Evolutionary conservation across 2,113 vertebrate species (phyloP).

Genomic region (Chaetorhynchus papuensis): DNA sequence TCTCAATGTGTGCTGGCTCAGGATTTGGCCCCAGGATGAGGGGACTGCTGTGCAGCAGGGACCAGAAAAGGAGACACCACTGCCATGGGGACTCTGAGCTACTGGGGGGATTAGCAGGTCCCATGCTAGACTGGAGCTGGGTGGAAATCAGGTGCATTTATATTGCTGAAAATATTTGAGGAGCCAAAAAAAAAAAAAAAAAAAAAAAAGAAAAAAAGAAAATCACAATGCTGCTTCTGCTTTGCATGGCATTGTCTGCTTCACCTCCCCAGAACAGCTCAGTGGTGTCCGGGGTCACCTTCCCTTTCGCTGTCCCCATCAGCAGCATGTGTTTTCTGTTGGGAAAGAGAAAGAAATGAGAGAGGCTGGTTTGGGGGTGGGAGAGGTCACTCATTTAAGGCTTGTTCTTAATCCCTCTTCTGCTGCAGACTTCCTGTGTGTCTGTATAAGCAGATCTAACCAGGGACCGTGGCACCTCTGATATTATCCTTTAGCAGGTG

Average conservation of each 20-base stretch:
- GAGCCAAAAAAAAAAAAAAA: background rate
- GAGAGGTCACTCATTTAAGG: background rate
- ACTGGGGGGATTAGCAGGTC: background rate
- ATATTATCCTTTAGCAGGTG: background rate
- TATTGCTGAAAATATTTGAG: background rate
- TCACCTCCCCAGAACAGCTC: background rate
- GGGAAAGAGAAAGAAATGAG: background rate
- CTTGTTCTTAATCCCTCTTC: constrained; percentile 6
- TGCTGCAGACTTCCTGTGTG: constrained; percentile 21
- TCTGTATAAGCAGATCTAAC: background rate
- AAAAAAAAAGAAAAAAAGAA: fast-evolving
- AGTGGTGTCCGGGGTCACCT: background rate
- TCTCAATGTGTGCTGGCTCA: background rate
- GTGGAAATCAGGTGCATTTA: background rate
- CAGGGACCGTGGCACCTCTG: background rate
- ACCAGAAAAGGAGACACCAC: background rate
- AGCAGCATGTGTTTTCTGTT: background rate
- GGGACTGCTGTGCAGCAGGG: background rate
- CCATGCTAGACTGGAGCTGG: background rate
- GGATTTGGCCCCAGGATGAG: background rate
- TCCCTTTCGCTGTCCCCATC: background rate
- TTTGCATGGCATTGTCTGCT: background rate
- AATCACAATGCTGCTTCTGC: background rate
- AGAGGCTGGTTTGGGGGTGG: background rate
- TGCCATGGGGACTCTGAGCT: background rate